Evolutionary conservation across 1,140 invertebrate species (phyloP).

Genomic region (Melitaea cinxia): DNA sequence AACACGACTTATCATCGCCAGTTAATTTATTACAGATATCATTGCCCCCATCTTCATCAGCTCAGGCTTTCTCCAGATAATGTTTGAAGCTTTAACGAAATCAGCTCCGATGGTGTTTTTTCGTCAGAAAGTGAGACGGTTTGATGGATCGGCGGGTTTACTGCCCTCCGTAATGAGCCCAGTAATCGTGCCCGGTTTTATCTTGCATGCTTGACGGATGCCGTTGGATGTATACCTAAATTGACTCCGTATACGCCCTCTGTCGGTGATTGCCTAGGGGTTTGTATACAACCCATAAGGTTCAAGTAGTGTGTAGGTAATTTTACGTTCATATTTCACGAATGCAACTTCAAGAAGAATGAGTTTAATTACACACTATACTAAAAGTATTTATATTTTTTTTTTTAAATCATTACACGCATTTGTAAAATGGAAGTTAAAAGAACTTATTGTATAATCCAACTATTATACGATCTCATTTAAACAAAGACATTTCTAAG

Average conservation of each 20-base stretch:
- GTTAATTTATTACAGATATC: not conserved
- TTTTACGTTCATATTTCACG: not conserved
- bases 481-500: not conserved
- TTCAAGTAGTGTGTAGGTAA: not conserved
- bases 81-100: constrained; percentile 28
- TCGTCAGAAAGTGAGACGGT: constrained; percentile 42
- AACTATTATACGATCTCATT: too few species aligned
- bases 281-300: constrained; percentile 9
- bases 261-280: constrained; percentile 19
- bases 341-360: not conserved
- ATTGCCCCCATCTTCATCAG: not conserved
- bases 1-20: not conserved
- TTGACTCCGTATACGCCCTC: constrained; percentile 30
- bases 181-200: constrained; percentile 46
- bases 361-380: not conserved
- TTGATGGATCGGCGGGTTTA: constrained; percentile 60
- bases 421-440: too few species aligned
- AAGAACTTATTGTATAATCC: too few species aligned
- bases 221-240: constrained; percentile 34
- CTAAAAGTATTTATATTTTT: too few species aligned
- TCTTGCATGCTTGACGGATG: constrained; percentile 53
- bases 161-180: constrained; percentile 51
- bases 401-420: too few species aligned
- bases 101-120: constrained; percentile 33
- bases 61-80: not conserved